phyloP scores from a whole-genome alignment of 1,140 invertebrate genomes.

The Drosophila sturtevanti region DNA sequence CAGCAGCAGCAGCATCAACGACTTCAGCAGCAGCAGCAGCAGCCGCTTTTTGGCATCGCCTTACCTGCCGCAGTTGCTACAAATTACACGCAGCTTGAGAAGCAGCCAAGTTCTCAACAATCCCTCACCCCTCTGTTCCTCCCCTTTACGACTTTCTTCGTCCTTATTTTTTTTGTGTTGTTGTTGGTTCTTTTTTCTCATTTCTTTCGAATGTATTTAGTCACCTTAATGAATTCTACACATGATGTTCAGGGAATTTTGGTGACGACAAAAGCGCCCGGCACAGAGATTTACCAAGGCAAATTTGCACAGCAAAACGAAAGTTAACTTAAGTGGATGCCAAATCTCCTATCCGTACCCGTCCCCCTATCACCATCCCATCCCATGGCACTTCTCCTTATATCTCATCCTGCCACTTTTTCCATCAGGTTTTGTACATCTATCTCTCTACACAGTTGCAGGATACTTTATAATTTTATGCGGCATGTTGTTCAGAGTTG shows the following conservation, averaged over 20 bases:
- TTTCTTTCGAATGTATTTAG: conserved; percentile 69
- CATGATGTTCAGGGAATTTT: conserved; percentile 75
- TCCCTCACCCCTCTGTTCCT: not conserved
- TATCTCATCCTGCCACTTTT: no score
- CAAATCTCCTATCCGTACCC: no score
- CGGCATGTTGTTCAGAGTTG: conserved; percentile 49
- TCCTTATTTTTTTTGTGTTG: not conserved
- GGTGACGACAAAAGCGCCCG: conserved; percentile 66
- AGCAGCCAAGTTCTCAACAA: conserved; percentile 61
- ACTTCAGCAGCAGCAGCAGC: conserved; percentile 1
- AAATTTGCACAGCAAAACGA: conserved; percentile 63
- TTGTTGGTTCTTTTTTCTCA: conserved; percentile 12
- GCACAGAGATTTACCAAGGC: conserved; percentile 72
- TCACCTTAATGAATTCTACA: conserved; percentile 81
- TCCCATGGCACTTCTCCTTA: no score
- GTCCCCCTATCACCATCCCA: not conserved
- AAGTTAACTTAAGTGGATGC: conserved; percentile 63
- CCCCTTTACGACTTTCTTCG: conserved; percentile 6
- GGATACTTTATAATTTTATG: conserved; percentile 75
- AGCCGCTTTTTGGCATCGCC: conserved; percentile 65
- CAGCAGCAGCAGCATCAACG: not conserved
- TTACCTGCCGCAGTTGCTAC: conserved; percentile 76
- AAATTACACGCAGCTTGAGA: conserved; percentile 80
- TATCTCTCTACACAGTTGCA: conserved; percentile 30
- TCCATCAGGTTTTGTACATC: not conserved